Evolutionary conservation across 1,140 invertebrate genomes (phyloP), one percentile per base, ranked within the genome.

Genomic region (Coelopa frigida): DNA sequence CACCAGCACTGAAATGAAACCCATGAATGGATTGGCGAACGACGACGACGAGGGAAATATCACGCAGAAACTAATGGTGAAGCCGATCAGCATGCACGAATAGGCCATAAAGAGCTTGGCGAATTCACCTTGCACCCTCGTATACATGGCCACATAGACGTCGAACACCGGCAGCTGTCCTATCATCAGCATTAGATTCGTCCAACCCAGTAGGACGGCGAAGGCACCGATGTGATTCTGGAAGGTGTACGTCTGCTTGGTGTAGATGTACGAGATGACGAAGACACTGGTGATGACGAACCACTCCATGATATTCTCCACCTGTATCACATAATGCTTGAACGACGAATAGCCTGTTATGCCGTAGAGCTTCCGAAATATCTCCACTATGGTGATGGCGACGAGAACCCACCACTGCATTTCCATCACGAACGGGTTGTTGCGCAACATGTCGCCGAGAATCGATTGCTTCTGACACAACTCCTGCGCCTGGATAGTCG

Each of bases 121-220:
- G 44, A 91, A 88, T 73, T 90, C 87, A 22, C 82, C 84, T 58
- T 88, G 85, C 0, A 89, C 85, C 61, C 83, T 82, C 0, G 85
- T 86, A 51, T 87, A 89, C 87, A 89, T 89, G 0, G 87, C 86
- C 10, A 90, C 85, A 60, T 90, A 91, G 1, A 86, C 83, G 21
- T 87, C 87, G 62, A 89, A 89, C 44, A 87, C 76, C 3, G 87
- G 87, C 20, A 90, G 70, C 54, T 89, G 85, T 3, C 87, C 87
- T 37, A 90, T 83, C 83, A 90, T 87, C 52, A 87, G 72, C 85
- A 91, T 89, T 3, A 90, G 70, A 70, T 90, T 87, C 4, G 83
- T 85, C 88, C 88, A 90, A 11, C 83, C 85, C 23, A 85, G 81
- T 6, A 90, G 75, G 0, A 90, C 85, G 0, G 86, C 83, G 57